Evolutionary conservation across 2,888 invertebrate species (phyloP), one percentile per base, ranked within the genome.

Genomic region (Drosophila testacea): DNA sequence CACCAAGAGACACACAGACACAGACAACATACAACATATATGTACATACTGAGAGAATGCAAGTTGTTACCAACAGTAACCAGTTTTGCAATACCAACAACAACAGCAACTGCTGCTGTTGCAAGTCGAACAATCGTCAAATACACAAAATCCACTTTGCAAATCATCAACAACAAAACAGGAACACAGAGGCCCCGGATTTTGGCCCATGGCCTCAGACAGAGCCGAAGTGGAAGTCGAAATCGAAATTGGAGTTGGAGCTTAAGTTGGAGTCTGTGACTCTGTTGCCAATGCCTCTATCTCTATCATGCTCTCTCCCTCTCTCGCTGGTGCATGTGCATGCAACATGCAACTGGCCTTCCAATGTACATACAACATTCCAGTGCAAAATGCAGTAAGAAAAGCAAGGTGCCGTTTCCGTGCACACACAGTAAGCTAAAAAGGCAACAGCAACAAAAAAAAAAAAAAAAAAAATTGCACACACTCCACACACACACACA

Each of bases 81-180:
- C 88, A 87, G 82, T 87, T 87, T 79, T 67, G 82, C 82, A 81
- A 71, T 68, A 56, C 46, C 42, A 73, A 54, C 57, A 42, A 51
- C 65, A 64, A 52, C 50, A 59, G 16, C 56, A 54, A 3, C 22
- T 46, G 34, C 51, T 48, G 39, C 65, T 52, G 52, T 66, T 48
- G 60, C 82, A 73, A 81, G 83, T 81, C 87, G 84, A 87, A 82
- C 84, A 82, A 83, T 83, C 83, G 80, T 83, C 83, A 83, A 83
- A 88, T 83, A 88, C 83, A 83, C 83, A 85, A 88, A 83, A 88
- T 88, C 75, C 83, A 83, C 88, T 83, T 88, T 85, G 80, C 83
- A 83, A 83, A 88, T 88, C 88, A 85, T 79, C 86, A 82, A 52
- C 79, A 79, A 48, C 72, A 63, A 77, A 77, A 63, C 78, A 79